Percentiles rank a stretch among this genome's conserved stretches.
phyloP scores from a whole-genome alignment of 2,113 vertebrate species.

The Clarias batrachus region DNA sequence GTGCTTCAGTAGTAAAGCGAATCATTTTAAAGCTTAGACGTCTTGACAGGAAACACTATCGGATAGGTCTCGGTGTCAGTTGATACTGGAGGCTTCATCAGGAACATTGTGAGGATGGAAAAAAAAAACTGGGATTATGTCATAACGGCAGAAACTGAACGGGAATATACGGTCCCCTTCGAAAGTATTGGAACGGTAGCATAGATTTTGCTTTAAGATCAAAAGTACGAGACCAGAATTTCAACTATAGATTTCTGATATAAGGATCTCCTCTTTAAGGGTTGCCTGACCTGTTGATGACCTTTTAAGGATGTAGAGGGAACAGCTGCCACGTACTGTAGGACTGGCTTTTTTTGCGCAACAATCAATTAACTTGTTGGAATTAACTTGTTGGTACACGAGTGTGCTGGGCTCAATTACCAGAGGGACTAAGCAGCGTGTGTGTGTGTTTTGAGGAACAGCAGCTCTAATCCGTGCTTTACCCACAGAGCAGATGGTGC shows the following conservation, averaged over 20 bases:
- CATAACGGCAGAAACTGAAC: not conserved
- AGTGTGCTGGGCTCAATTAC: conserved; percentile 14
- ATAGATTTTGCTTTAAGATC: not conserved
- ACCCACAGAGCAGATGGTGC: conserved; percentile 48
- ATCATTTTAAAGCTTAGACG: no score
- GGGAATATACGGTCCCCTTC: not conserved
- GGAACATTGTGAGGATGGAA: not conserved
- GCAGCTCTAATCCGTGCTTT: conserved; percentile 43
- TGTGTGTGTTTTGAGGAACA: conserved; percentile 31
- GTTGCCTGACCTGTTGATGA: not conserved
- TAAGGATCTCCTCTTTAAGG: not conserved
- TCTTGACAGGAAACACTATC: not conserved
- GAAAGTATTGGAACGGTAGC: not conserved
- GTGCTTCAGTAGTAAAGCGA: no score
- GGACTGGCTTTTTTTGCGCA: not conserved
- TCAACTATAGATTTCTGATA: no score
- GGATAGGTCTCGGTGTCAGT: not conserved
- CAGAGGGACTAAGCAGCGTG: conserved; percentile 27
- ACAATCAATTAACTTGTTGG: conserved; percentile 38
- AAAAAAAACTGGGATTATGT: not conserved
- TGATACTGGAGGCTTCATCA: no score
- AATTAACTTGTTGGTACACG: conserved; percentile 35
- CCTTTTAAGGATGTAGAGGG: not conserved
- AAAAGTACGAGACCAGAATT: no score
- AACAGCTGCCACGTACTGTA: not conserved